Evolutionary conservation across 2,113 vertebrate species (phyloP).

Genomic region (Pseudolaguvia tuberculata): DNA sequence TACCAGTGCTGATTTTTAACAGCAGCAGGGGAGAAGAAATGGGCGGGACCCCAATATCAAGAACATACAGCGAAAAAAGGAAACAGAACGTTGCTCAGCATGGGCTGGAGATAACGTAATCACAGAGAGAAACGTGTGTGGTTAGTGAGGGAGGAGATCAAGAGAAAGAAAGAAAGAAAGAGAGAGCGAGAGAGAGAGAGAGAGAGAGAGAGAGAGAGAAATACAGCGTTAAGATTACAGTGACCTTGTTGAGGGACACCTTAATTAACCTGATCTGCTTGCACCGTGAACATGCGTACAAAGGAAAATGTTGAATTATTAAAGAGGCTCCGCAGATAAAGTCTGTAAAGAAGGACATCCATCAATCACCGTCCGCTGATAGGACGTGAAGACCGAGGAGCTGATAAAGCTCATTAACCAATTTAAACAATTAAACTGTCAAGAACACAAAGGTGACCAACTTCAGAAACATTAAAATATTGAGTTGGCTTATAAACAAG

Average conservation of each 20-base stretch:
- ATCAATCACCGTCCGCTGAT: conserved; percentile 19
- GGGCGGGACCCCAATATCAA: conserved; percentile 3
- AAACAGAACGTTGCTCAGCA: conserved; percentile 42
- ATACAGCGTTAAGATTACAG: conserved; percentile 22
- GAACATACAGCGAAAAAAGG: conserved; percentile 6
- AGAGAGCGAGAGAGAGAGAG: background rate
- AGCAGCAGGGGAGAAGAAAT: conserved; percentile 13
- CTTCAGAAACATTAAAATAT: background rate
- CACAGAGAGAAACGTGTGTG: conserved; percentile 11
- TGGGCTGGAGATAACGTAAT: conserved; percentile 34
- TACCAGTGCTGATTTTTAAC: conserved; percentile 12
- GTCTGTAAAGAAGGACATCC: conserved; percentile 19
- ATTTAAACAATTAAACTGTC: conserved; percentile 4
- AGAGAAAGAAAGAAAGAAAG: background rate
- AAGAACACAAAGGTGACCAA: background rate
- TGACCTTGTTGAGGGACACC: conserved; percentile 39
- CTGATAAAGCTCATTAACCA: background rate
- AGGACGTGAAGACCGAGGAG: conserved; percentile 8
- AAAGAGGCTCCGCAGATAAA: conserved; percentile 28
- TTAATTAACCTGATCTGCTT: conserved; percentile 48
- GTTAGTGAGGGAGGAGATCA: background rate
- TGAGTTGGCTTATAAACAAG: background rate
- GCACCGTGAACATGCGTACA: conserved; percentile 10
- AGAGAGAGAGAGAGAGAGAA: background rate
- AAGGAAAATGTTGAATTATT: conserved; percentile 40